Conservation (phyloP, 2,113 vertebrate species). For the Heterochromis multidens region DNA sequence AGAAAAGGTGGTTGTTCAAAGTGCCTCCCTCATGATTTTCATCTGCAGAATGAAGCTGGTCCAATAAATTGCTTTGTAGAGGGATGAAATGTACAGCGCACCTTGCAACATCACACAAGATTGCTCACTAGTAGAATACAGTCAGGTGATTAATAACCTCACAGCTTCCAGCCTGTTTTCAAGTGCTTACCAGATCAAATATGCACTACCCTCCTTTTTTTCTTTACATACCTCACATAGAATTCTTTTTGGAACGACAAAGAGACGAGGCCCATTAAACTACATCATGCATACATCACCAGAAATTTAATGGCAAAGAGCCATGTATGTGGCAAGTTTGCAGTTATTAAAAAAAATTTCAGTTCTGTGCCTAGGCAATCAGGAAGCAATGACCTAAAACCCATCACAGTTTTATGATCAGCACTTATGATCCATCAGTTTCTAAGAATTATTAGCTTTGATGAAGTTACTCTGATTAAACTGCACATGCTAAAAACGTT, state of each 20-base stretch:
- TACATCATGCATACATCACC: slow-evolving; percentile 35
- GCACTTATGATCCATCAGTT: neutral
- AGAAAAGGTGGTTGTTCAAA: slow-evolving; percentile 18
- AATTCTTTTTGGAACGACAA: slow-evolving; percentile 36
- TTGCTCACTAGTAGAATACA: slow-evolving; percentile 37
- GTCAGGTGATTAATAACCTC: slow-evolving; percentile 61
- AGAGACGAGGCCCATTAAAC: slow-evolving; percentile 9
- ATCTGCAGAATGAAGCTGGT: slow-evolving; percentile 27
- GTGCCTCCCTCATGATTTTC: neutral
- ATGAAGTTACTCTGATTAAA: neutral
- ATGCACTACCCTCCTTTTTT: neutral
- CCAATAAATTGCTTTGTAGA: slow-evolving; percentile 50
- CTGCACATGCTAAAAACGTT: neutral
- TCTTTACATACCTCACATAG: neutral
- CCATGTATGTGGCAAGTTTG: slow-evolving; percentile 21
- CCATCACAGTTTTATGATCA: neutral
- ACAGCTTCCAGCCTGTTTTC: slow-evolving; percentile 25
- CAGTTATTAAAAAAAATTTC: slow-evolving; percentile 33
- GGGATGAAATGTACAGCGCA: slow-evolving; percentile 38
- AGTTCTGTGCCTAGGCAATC: slow-evolving; percentile 17
- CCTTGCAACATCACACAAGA: slow-evolving; percentile 21
- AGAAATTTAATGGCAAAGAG: slow-evolving; percentile 49
- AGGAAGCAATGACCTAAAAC: slow-evolving; percentile 11
- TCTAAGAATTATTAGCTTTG: neutral
- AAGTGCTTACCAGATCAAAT: slow-evolving; percentile 50